Evolutionary conservation across 2,113 vertebrate species (phyloP).

Genomic region (Grammomys surdaster): DNA sequence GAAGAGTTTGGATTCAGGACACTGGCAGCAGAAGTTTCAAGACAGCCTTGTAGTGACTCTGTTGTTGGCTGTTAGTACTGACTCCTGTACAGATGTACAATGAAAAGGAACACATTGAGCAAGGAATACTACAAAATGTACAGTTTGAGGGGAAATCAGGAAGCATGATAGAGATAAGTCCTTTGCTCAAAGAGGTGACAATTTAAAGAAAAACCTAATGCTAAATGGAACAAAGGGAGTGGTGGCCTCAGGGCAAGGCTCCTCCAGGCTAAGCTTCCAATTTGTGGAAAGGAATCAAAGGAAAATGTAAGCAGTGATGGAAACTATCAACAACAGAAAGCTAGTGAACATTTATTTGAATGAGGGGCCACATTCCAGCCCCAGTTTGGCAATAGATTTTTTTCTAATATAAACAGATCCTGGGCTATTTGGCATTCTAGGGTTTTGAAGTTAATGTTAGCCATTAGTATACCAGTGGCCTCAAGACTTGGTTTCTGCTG

Average conservation of each 20-base stretch:
- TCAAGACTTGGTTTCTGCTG: not conserved
- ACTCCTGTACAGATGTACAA: not conserved
- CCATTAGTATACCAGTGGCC: not conserved
- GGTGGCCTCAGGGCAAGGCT: not conserved
- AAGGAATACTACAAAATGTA: not conserved
- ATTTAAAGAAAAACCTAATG: not conserved
- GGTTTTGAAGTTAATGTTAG: not conserved
- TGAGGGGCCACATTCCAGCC: not conserved
- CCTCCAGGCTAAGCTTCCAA: not conserved
- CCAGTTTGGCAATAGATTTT: not conserved
- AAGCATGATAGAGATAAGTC: not conserved
- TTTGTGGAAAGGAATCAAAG: not conserved
- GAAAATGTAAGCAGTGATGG: not conserved
- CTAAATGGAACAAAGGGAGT: not conserved
- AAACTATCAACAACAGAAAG: not conserved
- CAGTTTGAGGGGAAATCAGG: not conserved
- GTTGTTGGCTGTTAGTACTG: not conserved
- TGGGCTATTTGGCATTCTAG: not conserved
- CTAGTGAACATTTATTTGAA: not conserved
- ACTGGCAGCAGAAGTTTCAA: not conserved
- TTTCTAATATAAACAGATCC: not conserved
- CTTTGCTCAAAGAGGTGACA: not conserved
- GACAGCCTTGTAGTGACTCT: not conserved
- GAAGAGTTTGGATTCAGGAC: not conserved
- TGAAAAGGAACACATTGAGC: not conserved